phyloP scores from a whole-genome alignment of 2,797 vertebrate genomes.

The Crocidura indochinensis region DNA sequence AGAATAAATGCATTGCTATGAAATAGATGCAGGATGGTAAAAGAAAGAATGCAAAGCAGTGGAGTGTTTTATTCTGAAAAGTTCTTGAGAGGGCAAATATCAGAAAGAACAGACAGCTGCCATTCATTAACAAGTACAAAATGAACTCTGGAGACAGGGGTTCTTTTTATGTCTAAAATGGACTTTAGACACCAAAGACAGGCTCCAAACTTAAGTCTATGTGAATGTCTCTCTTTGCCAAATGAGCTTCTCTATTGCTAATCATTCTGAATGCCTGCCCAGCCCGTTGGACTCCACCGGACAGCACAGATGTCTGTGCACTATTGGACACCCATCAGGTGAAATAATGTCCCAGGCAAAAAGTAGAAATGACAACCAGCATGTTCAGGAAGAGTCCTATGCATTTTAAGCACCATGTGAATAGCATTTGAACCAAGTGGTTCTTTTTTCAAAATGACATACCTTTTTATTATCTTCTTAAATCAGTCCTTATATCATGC shows the following conservation, averaged over 20 bases:
- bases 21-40: neutral
- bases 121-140: neutral
- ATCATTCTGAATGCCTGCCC: conserved; percentile 80
- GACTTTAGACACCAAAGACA: conserved; percentile 41
- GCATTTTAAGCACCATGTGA: neutral
- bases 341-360: conserved; percentile 71
- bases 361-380: conserved; percentile 54
- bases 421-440: conserved; percentile 32
- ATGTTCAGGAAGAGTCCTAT: conserved; percentile 20
- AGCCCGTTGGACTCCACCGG: conserved; percentile 31
- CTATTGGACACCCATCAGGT: conserved; percentile 79
- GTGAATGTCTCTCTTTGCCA: neutral
- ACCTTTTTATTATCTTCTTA: neutral
- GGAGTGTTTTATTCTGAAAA: neutral
- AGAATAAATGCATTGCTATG: neutral
- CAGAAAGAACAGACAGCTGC: neutral
- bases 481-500: neutral
- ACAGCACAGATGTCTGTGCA: conserved; percentile 72
- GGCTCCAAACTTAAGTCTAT: neutral
- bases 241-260: conserved; percentile 54
- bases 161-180: neutral
- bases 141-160: neutral
- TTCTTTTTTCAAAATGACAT: neutral
- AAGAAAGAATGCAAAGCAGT: neutral
- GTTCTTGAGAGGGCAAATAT: neutral